Conservation (phyloP, 2,888 invertebrate genomes). For the Thyatira batis region DNA sequence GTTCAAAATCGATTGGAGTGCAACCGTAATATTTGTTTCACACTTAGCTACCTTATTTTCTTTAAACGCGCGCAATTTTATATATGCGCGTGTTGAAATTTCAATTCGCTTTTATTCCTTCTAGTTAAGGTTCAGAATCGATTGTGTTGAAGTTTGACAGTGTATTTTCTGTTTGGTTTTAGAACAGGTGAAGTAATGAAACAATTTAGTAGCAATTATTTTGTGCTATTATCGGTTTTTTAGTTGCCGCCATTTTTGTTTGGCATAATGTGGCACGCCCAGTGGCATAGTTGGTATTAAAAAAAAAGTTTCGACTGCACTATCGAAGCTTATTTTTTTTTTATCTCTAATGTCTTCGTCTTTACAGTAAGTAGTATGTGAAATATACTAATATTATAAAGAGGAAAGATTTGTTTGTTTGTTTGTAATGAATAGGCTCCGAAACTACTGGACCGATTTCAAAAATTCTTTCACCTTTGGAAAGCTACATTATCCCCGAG, state of each 20-base stretch:
- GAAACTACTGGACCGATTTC: too few relatives aligned
- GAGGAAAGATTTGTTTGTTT: too few relatives aligned
- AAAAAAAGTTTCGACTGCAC: background rate
- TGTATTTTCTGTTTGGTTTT: conserved; percentile 13
- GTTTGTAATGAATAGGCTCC: too few relatives aligned
- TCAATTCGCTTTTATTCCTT: background rate
- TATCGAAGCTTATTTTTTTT: background rate
- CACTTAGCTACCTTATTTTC: conserved; percentile 3
- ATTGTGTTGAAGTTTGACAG: background rate
- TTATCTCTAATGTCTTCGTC: background rate
- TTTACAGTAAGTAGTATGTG: background rate
- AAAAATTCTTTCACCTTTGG: too few relatives aligned
- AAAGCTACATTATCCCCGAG: too few relatives aligned
- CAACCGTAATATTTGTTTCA: background rate
- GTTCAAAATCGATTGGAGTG: background rate
- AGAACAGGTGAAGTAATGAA: conserved; percentile 64
- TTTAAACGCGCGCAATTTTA: background rate
- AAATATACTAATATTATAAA: too few relatives aligned
- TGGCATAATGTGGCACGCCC: conserved; percentile 49
- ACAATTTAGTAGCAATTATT: conserved; percentile 67
- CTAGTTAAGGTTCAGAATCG: background rate
- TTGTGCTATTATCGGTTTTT: conserved; percentile 55
- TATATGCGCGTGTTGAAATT: background rate
- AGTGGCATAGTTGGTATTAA: conserved; percentile 18
- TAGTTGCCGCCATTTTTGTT: conserved; percentile 60